Evolutionary conservation across 2,113 vertebrate genomes (phyloP).

Genomic region (Cheirogaleus medius): DNA sequence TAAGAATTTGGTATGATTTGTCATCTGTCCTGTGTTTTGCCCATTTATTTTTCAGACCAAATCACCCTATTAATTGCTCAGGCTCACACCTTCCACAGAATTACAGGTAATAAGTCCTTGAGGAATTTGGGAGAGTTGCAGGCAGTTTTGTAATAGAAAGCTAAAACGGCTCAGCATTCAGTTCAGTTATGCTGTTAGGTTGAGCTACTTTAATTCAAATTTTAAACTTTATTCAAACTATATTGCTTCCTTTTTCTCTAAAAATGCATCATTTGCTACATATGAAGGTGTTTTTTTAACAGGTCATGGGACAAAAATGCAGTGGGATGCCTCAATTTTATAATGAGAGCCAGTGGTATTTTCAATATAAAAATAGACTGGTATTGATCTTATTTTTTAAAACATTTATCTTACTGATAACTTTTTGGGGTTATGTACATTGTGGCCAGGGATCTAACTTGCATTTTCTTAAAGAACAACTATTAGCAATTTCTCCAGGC

Average conservation of each 20-base stretch:
- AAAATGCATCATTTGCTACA: neutral
- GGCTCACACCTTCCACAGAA: neutral
- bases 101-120: neutral
- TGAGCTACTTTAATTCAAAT: neutral
- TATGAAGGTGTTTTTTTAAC: neutral
- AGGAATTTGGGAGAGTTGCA: neutral
- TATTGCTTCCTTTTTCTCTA: neutral
- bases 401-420: conserved; percentile 19
- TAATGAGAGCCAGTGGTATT: neutral
- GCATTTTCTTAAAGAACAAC: conserved; percentile 1
- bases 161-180: neutral
- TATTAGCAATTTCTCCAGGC: neutral
- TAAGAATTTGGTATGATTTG: neutral
- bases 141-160: neutral
- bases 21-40: neutral
- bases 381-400: neutral
- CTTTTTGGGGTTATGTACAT: neutral
- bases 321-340: neutral
- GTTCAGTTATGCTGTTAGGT: neutral
- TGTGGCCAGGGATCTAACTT: neutral
- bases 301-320: neutral
- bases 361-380: neutral
- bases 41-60: neutral
- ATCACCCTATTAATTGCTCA: neutral
- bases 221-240: neutral